Evolutionary conservation across 2,888 invertebrate species (phyloP), one percentile per base, ranked within the genome.

Genomic region (Schizaphis graminum): DNA sequence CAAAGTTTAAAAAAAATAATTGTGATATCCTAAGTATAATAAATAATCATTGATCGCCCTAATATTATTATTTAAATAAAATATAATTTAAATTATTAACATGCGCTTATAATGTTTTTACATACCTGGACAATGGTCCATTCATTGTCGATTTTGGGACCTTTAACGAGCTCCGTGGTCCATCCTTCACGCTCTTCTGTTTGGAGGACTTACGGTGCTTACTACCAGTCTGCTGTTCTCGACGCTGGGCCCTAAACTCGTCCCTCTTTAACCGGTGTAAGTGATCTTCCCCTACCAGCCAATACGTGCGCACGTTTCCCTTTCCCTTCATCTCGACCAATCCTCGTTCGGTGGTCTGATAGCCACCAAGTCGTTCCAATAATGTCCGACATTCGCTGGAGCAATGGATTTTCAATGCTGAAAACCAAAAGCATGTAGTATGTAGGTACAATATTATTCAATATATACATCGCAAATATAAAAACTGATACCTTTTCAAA

Each of bases 321-420:
- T 98, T 98, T 89, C 98, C 98, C 95, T 98, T 98, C 97, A 98
- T 97, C 7, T 97, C 96, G 10, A 98, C 97, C 57, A 98, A 95
- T 0, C 98, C 98, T 0, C 98, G 97, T 95, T 98, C 98, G 92
- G 97, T 96, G 10, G 97, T 95, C n/a, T 97, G 96, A 95, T 98
- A 98, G 5, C 98, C 98, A 0, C 98, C 97, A 44, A 98, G 95
- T 95, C 97, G 97, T 95, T 97, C 97, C 24, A 98, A 96, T 3
- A 98, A 96, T 0, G 96, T 95, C 95, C 97, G 97, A 95, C 98
- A 98, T 88, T 98, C 97, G 92, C 96, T 96, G 95, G 98, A 98
- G 96, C 98, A 98, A 96, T 98, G 98, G 94, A 98, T 98, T 96
- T 97, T 98, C 94, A 98, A 96, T 0, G 98, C 98, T 97, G 96